These are phyloP conservation scores for Drosophila histrio DNA, from an alignment of 2,888 invertebrate species.

Conservation along the genomic window DNA sequence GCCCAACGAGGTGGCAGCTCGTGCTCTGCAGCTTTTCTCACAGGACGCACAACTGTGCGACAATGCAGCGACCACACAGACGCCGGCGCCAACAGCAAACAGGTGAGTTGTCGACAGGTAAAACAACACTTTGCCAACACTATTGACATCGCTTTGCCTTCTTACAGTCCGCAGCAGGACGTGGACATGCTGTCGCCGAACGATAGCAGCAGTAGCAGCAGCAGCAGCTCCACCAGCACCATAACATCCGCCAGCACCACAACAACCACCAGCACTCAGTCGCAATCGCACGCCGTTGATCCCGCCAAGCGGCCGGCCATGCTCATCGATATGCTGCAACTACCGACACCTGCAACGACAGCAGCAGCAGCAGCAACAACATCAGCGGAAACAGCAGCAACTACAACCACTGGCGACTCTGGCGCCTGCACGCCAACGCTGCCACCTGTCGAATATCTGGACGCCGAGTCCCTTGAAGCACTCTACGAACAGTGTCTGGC, in stretches of 20 bases:
- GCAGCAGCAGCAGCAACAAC: neutral
- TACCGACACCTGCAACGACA: constrained; percentile 16
- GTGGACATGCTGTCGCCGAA: constrained; percentile 73
- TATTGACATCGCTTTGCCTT: neutral
- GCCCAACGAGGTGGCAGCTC: constrained; percentile 95
- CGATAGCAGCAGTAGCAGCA: constrained; percentile 74
- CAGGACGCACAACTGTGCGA: constrained; percentile 94
- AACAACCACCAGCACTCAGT: constrained; percentile 67
- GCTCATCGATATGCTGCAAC: constrained; percentile 23
- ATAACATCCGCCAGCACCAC: constrained; percentile 73
- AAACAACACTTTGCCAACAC: too few species aligned
- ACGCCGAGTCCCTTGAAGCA: constrained; percentile 90
- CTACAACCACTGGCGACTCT: constrained; percentile 26
- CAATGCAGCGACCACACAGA: constrained; percentile 68
- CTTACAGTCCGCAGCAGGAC: constrained; percentile 66
- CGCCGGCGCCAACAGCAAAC: constrained; percentile 9
- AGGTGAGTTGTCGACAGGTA: neutral
- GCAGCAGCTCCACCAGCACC: constrained; percentile 75
- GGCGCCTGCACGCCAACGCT: constrained; percentile 61
- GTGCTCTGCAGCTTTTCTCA: constrained; percentile 93
- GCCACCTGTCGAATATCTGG: constrained; percentile 85
- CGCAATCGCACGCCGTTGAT: constrained; percentile 27
- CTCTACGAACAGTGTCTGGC: constrained; percentile 91
- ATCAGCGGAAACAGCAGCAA: neutral
- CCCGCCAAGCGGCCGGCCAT: constrained; percentile 8